A percentile compares a stretch with the other conserved stretches of the same genome.
phyloP scores from a whole-genome alignment of 1,140 invertebrate genomes.

The Pogonognathellus flavescens region DNA sequence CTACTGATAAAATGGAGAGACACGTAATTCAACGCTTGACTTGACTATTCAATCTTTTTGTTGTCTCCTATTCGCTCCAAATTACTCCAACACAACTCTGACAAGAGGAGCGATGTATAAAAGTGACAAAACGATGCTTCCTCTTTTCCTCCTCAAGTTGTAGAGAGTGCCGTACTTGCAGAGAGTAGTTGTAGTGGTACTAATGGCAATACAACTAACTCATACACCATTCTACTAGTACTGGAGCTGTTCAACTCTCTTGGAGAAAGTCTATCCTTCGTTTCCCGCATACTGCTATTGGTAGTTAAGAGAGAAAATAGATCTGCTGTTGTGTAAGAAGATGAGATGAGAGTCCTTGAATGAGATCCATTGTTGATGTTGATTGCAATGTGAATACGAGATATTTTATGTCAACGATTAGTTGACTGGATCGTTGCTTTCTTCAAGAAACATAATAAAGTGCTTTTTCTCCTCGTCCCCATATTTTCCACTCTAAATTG shows the following conservation, averaged over 20 bases:
- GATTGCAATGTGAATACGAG: conserved; percentile 7
- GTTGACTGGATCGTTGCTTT: background rate
- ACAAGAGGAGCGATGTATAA: background rate
- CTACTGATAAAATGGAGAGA: background rate
- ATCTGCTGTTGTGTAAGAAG: too few species aligned
- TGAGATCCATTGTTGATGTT: conserved; percentile 8
- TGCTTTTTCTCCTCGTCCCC: background rate
- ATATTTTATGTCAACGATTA: conserved; percentile 26
- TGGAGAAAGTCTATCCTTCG: background rate
- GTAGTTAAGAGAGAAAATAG: too few species aligned
- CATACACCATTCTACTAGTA: too few species aligned
- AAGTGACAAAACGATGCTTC: too few species aligned
- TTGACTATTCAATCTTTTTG: conserved; percentile 31
- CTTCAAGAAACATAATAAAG: conserved; percentile 18
- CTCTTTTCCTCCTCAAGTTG: background rate
- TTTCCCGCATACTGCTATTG: too few species aligned
- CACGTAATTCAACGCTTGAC: conserved; percentile 35
- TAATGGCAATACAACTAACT: background rate
- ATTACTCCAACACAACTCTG: conserved; percentile 12
- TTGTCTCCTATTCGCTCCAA: conserved; percentile 15
- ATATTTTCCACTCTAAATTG: background rate
- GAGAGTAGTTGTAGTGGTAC: background rate
- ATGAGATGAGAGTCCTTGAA: background rate
- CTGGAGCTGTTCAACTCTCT: too few species aligned
- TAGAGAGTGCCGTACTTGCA: too few species aligned